Base-by-base conservation (phyloP, 1,140 invertebrate species). In the Agrilus planipennis region DNA sequence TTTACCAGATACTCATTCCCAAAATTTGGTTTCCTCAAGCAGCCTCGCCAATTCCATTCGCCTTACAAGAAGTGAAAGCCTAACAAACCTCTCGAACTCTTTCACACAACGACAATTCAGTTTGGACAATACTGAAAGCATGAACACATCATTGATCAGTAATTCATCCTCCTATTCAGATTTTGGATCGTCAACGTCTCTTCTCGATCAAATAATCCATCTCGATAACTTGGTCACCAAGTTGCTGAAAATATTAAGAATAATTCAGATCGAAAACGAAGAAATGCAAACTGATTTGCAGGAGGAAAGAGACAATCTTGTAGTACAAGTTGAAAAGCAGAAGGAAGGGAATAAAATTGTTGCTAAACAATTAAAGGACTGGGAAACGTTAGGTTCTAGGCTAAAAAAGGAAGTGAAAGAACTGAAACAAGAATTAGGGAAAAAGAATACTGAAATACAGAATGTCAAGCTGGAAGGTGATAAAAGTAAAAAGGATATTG, bases 171-270 rank as follows among this genome's bases (percentile, higher is more conserved):
- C 62, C 58, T 37, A 61, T 54, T 45, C 35, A 16, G 36, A 44
- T 19, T 22, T 32, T 10, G 22, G 35, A 25, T 58, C 55, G 42
- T 61, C 65, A 10, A 58, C 66, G 44, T 61, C 69, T 4, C 64
- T 81, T 6, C 73, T 81, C 15, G 78, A 81, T 63, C 78, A 81
- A 68, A 77, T 81, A 4, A 81, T 81, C 40, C 75, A 81, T 11
- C 77, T 81, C 18, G 79, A 85, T 61, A 79, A 78, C 61, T 62
- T 82, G 11, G 71, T 85, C 4, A 81, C 79, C 1, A 79, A 77
- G 51, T 60, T 85, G 49, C 65, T 85, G 39, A 81, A 81, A 51
- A 79, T 84, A 31, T 64, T 85, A 46, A 66, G 76, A 29, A 75
- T 82, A 15, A 79, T 81, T 45, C 78, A 81, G 53, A 56, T 75